Evolutionary conservation across 2,113 vertebrate genomes (phyloP), one percentile per base, ranked within the genome.

Genomic region (Nothoprocta pentlandii): DNA sequence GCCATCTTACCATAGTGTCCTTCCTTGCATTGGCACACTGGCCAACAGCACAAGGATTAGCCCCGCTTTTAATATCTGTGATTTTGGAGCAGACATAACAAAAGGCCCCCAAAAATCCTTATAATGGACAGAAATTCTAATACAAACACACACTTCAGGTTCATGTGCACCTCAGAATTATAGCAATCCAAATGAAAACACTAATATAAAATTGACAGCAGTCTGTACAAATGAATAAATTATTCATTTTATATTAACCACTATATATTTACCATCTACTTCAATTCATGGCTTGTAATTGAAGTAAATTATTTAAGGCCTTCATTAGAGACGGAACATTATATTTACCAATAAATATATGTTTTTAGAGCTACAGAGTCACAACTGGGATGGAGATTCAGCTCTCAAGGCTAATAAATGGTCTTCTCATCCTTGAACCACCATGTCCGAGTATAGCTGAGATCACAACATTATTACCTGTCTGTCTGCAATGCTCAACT

Each of bases 21-120:
- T 42, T 77, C 42, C 41, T 22, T 9, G 42, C 70, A 66, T 22
- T 70, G 46, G 32, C 51, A 54, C 53, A 28, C 9, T 54, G 25
- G 22, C 67, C 23, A 66, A 16, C 34, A 20, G 34, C 71, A 88
- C 93, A 58, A 90, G 77, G 85, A 77, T 91, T 92, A 91, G 41
- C 42, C 11, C 42, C 44, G 78, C n/a, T 77, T 89, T 84, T 80
- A 92, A 89, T 64, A 26, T 80, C 63, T n/a, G 49, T 58, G 70
- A 94, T 68, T 70, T 76, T 49, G 61, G 92, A 81, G 30, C 5
- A 80, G 39, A 46, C 25, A 44, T 13, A 63, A 19, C 54, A 91
- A 90, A 93, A 80, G 59, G 58, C 71, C 89, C 4, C 63, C 34
- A 41, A 68, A 77, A 66, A 36, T 64, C 71, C 42, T 22, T 67